phyloP scores from a whole-genome alignment of 2,888 invertebrate genomes.

The Conops quadrifasciatus region DNA sequence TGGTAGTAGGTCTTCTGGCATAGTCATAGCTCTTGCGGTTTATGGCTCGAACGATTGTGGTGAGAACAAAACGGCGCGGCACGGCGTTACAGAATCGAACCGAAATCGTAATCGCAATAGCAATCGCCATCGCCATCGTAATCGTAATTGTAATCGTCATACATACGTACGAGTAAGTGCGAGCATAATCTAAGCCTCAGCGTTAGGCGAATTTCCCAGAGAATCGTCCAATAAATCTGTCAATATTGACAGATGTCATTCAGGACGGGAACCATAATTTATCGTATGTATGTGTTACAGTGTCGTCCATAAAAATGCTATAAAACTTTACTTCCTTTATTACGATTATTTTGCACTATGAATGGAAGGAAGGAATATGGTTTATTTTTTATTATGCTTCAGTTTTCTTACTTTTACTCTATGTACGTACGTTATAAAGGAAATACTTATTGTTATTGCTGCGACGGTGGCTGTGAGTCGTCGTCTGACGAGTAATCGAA shows the following conservation, averaged over 20 bases:
- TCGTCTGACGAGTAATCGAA: constrained; percentile 9
- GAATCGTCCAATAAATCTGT: constrained; percentile 26
- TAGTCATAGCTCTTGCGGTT: too few species aligned
- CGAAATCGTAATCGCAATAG: background rate
- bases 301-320: constrained; percentile 26
- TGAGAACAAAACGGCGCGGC: too few species aligned
- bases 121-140: background rate
- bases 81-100: too few species aligned
- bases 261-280: constrained; percentile 18
- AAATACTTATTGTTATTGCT: background rate
- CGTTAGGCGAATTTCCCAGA: constrained; percentile 8
- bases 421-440: background rate
- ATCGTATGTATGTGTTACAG: constrained; percentile 9
- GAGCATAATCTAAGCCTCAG: background rate
- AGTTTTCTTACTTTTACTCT: too few species aligned
- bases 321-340: constrained; percentile 19
- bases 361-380: too few species aligned
- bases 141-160: background rate
- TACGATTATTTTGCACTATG: background rate
- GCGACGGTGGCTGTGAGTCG: background rate
- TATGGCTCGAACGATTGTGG: too few species aligned
- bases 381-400: background rate
- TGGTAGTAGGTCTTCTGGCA: too few species aligned
- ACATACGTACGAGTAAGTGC: background rate
- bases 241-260: constrained; percentile 31